Base-by-base conservation (phyloP, 2,888 invertebrate genomes). In the Heteromurus nitidus region DNA sequence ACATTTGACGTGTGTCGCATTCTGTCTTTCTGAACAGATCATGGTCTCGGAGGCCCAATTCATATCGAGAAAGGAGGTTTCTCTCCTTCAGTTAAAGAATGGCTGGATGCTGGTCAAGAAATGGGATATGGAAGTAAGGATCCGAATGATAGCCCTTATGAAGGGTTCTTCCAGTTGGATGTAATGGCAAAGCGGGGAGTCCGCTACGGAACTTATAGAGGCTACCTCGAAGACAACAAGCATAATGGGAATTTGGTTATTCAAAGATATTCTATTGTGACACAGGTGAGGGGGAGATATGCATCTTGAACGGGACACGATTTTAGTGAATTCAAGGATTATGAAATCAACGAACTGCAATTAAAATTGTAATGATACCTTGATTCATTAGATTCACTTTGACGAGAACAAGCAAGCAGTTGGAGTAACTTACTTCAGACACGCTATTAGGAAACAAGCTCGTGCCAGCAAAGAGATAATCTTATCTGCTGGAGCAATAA, bases 391-490 rank as follows among this genome's bases (percentile, higher is more conserved):
- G 67, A 72, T 82, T 36, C 55, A 72, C 26, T 82, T 82, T 55
- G 77, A 82, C 42, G 50, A 65, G 1, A 20, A 70, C 3, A 24
- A 65, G 5, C 28, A 62, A 3, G 82, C 82, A 13, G 22, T 73
- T 67, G 82, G 82, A 1, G 77, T 82, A 16, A 70, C 77, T 0
- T 82, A 72, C 50, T 36, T 42, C 1, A 62, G 77, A 50, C 76
- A 82, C 30, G 82, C 62, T 0, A 2, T 60, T 0, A 20, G 50
- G 24, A 1, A 20, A 7, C 53, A 67, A 64, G 82, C 30, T 0
- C 2, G 30, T 11, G 82, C 77, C 18, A 58, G 2, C 13, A 65
- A 65, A 18, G 82, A 82, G 31, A 72, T 82, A 13, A 76, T 82
- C 1, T 5, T 82, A 11, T 55, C 58, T n/a, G 5, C 26, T 50